phyloP scores from a whole-genome alignment of 2,888 invertebrate species.

The Thalpophila matura region DNA sequence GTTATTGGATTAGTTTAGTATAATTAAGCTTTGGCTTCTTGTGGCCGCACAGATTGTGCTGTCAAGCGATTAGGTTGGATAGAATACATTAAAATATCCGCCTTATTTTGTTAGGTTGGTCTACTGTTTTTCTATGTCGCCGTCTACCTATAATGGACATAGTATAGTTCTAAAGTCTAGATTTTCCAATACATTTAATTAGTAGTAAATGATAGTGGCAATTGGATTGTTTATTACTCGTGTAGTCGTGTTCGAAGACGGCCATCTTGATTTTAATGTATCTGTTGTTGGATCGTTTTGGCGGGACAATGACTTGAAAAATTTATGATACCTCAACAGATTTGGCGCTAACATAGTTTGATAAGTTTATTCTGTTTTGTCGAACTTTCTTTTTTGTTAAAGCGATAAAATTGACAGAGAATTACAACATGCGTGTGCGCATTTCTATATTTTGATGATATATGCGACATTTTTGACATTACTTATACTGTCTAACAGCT shows the following conservation, averaged over 20 bases:
- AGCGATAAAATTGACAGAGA: background rate
- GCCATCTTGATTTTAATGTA: constrained; percentile 33
- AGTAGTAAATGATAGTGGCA: constrained; percentile 20
- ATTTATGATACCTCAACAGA: no score
- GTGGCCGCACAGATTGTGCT: no score
- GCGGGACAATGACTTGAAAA: constrained; percentile 14
- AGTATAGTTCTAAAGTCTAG: constrained; percentile 24
- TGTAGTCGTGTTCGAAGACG: background rate
- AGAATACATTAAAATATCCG: no score
- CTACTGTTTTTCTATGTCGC: no score
- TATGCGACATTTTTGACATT: background rate
- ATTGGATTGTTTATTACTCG: constrained; percentile 43
- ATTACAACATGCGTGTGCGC: background rate
- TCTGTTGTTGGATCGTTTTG: constrained; percentile 12
- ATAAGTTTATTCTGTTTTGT: background rate
- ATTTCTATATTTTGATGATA: background rate
- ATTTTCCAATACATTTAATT: constrained; percentile 21
- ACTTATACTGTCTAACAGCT: no score
- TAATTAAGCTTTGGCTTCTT: no score
- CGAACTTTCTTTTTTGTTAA: background rate
- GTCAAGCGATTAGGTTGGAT: no score
- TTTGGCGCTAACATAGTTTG: no score
- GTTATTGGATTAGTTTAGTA: no score
- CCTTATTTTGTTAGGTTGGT: no score
- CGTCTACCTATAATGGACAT: background rate